Conservation (phyloP, 2,888 invertebrate genomes). For the Gastracanthus pulcherrimus region DNA sequence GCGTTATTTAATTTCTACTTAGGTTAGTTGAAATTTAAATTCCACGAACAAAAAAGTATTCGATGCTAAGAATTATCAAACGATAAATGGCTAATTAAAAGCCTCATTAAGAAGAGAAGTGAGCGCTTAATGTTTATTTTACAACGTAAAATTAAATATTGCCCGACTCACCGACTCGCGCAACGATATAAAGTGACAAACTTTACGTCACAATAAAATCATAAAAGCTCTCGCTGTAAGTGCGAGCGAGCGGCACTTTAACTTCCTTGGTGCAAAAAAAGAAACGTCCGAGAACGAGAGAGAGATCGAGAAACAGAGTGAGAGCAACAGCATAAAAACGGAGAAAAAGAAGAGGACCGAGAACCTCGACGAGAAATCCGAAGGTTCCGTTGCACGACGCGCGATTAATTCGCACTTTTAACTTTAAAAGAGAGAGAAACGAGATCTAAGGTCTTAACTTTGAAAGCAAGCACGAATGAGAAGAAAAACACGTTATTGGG, state of each 20-base stretch:
- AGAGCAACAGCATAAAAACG: conserved; percentile 12
- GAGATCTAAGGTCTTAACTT: conserved; percentile 2
- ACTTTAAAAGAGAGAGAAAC: conserved; percentile 33
- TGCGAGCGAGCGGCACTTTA: conserved; percentile 40
- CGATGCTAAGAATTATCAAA: conserved; percentile 25
- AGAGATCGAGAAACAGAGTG: neutral
- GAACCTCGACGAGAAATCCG: conserved; percentile 23
- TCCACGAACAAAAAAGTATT: neutral
- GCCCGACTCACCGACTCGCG: neutral
- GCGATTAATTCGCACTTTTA: conserved; percentile 46
- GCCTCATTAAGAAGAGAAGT: conserved; percentile 27
- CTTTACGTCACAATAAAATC: conserved; percentile 52
- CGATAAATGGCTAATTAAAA: conserved; percentile 46
- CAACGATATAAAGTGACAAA: conserved; percentile 45
- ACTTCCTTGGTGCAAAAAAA: conserved; percentile 2
- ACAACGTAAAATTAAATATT: conserved; percentile 41
- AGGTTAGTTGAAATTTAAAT: conserved; percentile 6
- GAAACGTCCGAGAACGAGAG: no score
- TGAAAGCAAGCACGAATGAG: neutral
- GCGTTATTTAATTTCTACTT: neutral
- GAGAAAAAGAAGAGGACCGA: neutral
- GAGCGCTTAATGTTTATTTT: conserved; percentile 32
- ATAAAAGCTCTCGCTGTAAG: conserved; percentile 47
- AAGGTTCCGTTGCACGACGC: conserved; percentile 43
- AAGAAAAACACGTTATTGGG: neutral